Conservation (phyloP, 2,888 invertebrate species). For the Cephus runcator region DNA sequence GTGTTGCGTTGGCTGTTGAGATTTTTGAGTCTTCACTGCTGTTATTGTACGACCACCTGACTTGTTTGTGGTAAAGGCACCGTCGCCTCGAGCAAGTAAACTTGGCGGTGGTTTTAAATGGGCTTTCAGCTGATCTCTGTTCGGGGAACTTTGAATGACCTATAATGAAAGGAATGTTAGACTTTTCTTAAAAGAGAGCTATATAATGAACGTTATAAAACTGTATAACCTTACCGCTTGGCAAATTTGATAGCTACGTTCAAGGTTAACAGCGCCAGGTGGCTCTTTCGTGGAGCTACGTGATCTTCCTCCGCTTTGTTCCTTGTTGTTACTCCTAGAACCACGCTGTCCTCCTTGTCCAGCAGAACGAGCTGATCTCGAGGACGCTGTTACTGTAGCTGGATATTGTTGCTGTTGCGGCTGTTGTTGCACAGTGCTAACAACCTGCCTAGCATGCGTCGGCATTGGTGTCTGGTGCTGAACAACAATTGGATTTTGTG, state of each 20-base stretch:
- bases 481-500: conserved; percentile 52
- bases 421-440: conserved; percentile 28
- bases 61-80: conserved; percentile 54
- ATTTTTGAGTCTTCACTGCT: conserved; percentile 56
- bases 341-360: conserved; percentile 52
- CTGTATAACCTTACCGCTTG: conserved; percentile 72
- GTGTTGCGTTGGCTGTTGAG: conserved; percentile 51
- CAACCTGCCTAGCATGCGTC: not conserved
- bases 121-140: conserved; percentile 85
- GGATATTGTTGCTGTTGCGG: conserved; percentile 44
- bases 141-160: conserved; percentile 92
- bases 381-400: conserved; percentile 41
- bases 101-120: conserved; percentile 89
- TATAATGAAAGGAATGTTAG: conserved; percentile 43
- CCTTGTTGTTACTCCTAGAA: conserved; percentile 53
- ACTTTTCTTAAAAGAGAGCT: no score
- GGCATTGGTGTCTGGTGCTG: conserved; percentile 48
- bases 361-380: conserved; percentile 48
- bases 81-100: conserved; percentile 69
- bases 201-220: no score
- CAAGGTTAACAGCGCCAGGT: conserved; percentile 91
- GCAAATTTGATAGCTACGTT: conserved; percentile 94
- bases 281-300: conserved; percentile 79
- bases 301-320: conserved; percentile 54
- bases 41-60: conserved; percentile 57